A percentile compares a stretch with the other conserved stretches of the same genome.
Conservation (phyloP, 2,888 invertebrate genomes). For the Nephrotoma guestfalica region DNA sequence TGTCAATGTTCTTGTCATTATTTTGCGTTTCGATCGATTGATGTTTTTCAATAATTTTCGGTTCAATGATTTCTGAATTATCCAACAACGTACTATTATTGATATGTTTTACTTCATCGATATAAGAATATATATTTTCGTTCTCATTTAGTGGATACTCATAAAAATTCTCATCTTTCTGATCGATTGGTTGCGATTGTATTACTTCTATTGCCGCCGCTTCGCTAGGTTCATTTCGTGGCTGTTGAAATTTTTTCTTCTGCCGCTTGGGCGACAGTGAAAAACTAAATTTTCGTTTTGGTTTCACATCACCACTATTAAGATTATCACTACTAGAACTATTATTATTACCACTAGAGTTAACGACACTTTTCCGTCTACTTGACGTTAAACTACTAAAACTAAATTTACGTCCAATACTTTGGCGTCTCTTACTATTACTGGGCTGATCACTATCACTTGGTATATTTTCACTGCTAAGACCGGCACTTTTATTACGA, state of each 20-base stretch:
- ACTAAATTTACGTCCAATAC: neutral
- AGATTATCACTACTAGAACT: neutral
- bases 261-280: neutral
- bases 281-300: slow-evolving; percentile 4
- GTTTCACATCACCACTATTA: neutral
- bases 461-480: neutral
- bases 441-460: neutral
- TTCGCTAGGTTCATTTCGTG: neutral
- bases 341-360: neutral
- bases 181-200: neutral
- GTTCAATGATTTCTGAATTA: neutral
- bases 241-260: neutral
- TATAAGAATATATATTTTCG: neutral
- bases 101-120: neutral
- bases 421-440: neutral
- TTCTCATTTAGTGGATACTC: neutral
- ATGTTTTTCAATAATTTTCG: neutral
- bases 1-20: neutral
- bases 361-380: neutral
- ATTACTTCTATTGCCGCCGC: neutral
- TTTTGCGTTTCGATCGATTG: neutral
- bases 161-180: neutral
- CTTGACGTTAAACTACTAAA: neutral
- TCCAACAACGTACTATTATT: neutral
- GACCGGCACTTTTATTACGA: neutral